Conservation (phyloP, 2,888 invertebrate species). For the Zygogramma bicolorata region DNA sequence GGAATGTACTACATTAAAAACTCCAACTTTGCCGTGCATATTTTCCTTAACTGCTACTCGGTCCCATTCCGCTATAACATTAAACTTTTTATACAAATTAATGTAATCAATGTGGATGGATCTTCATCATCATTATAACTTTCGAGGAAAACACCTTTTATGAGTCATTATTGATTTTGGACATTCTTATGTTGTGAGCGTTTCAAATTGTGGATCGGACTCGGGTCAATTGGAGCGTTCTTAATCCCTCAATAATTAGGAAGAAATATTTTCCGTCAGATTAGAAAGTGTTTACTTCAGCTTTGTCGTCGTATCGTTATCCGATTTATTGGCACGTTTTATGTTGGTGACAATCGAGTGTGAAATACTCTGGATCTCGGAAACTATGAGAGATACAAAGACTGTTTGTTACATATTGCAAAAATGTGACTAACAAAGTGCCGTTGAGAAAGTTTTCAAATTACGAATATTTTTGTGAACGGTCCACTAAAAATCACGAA, state of each 20-base stretch:
- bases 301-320: background rate
- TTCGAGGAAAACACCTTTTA: constrained; percentile 14
- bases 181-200: constrained; percentile 8
- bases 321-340: too few species aligned
- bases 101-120: constrained; percentile 22
- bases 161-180: constrained; percentile 18
- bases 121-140: constrained; percentile 27
- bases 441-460: too few species aligned
- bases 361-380: too few species aligned
- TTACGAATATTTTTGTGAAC: too few species aligned
- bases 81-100: constrained; percentile 25
- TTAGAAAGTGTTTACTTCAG: background rate
- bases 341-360: too few species aligned
- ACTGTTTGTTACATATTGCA: too few species aligned
- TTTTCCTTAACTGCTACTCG: background rate
- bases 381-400: too few species aligned
- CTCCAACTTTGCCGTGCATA: background rate
- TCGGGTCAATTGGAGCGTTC: constrained; percentile 4
- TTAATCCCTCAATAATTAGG: constrained; percentile 14
- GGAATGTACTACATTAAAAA: background rate
- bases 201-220: background rate
- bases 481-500: too few species aligned
- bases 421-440: too few species aligned
- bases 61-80: constrained; percentile 6
- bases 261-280: constrained; percentile 8